phyloP scores from a whole-genome alignment of 2,888 invertebrate species.

The Acrobeloides nanus region DNA sequence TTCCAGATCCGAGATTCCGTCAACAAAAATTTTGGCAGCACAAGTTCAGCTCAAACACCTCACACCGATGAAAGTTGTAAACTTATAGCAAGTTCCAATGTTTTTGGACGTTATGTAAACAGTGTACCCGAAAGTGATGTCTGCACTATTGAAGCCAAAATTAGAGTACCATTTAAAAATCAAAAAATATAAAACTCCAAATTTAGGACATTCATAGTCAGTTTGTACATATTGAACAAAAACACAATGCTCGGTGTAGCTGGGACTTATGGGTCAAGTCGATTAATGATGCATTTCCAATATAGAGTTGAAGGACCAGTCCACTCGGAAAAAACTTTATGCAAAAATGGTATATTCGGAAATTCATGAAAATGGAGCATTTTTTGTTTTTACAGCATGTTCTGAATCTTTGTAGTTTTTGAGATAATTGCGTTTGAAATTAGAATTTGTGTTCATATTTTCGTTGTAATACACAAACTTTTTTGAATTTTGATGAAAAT shows the following conservation, averaged over 20 bases:
- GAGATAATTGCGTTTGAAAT: too few relatives aligned
- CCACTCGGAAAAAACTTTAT: too few relatives aligned
- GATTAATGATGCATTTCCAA: too few relatives aligned
- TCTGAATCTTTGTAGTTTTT: too few relatives aligned
- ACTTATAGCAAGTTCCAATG: constrained; percentile 27
- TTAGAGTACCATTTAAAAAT: not conserved
- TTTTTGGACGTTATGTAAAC: constrained; percentile 34
- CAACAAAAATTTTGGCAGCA: constrained; percentile 6
- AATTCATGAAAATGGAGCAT: too few relatives aligned
- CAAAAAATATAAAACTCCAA: not conserved
- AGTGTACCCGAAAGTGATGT: constrained; percentile 21
- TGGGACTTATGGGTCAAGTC: constrained; percentile 19
- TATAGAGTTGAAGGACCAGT: too few relatives aligned
- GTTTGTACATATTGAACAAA: constrained; percentile 31
- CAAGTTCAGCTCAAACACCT: constrained; percentile 17
- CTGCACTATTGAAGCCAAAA: constrained; percentile 11
- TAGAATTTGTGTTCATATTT: too few relatives aligned
- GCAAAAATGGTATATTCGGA: too few relatives aligned
- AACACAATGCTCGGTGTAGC: constrained; percentile 12
- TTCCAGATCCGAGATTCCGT: constrained; percentile 8
- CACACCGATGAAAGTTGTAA: constrained; percentile 18
- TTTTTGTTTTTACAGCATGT: too few relatives aligned
- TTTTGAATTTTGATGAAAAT: too few relatives aligned
- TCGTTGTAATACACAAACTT: too few relatives aligned
- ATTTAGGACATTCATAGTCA: constrained; percentile 17